Conservation (phyloP, 2,797 vertebrate genomes). For the Acanthiza pusilla region DNA sequence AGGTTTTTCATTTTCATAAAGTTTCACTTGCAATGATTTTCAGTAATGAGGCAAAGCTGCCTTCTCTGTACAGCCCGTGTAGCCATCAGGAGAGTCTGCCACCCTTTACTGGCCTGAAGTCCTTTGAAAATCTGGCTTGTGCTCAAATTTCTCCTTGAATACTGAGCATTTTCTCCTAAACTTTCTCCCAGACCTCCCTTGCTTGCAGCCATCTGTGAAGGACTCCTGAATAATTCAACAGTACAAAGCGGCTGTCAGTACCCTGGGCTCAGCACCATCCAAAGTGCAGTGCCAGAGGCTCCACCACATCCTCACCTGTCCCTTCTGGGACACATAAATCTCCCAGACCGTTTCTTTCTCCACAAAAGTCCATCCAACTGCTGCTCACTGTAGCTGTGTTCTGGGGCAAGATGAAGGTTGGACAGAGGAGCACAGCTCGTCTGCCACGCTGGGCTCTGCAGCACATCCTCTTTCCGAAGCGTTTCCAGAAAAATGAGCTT, state of each 20-base stretch:
- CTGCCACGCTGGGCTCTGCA: not conserved
- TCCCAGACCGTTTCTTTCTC: not conserved
- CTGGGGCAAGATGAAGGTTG: not conserved
- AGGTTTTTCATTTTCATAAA: not conserved
- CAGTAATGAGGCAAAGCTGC: not conserved
- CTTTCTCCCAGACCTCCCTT: not conserved
- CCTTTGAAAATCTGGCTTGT: not conserved
- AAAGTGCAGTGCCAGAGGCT: not conserved
- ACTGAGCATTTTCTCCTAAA: not conserved
- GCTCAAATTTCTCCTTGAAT: not conserved
- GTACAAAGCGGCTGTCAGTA: not conserved
- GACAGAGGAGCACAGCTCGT: not conserved
- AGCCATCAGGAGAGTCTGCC: fast-evolving
- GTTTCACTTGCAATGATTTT: not conserved
- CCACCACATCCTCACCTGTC: not conserved
- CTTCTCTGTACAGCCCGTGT: not conserved
- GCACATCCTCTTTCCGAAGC: not conserved
- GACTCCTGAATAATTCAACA: conserved; percentile 29
- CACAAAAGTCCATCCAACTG: not conserved
- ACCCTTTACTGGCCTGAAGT: not conserved
- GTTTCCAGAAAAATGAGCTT: not conserved
- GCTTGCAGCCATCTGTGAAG: conserved; percentile 25
- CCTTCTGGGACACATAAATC: not conserved
- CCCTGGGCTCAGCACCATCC: not conserved
- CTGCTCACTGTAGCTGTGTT: not conserved